These are phyloP conservation scores for Ctenopoma kingsleyae DNA, from an alignment of 2,797 vertebrate species.

Conservation along the genomic window DNA sequence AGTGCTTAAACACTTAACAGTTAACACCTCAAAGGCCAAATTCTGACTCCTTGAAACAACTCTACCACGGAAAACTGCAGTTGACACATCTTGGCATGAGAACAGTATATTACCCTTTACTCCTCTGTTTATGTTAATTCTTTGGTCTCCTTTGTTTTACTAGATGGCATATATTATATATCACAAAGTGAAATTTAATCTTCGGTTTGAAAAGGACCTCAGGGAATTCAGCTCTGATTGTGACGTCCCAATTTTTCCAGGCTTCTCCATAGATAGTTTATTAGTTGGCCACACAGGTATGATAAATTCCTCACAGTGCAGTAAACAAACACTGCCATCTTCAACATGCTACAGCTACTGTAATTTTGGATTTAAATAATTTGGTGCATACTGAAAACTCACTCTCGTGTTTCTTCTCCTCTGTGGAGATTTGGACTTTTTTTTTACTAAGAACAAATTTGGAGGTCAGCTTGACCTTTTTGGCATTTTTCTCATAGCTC, in stretches of 20 bases:
- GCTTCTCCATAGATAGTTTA: constrained; percentile 6
- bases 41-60: constrained; percentile 10
- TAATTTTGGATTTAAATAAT: constrained; percentile 23
- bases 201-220: constrained; percentile 16
- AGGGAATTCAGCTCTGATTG: constrained; percentile 12
- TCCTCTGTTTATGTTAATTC: constrained; percentile 25
- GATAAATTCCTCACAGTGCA: constrained; percentile 58
- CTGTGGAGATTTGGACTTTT: constrained; percentile 54
- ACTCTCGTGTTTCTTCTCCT: constrained; percentile 9
- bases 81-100: constrained; percentile 46
- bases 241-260: constrained; percentile 10
- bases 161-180: constrained; percentile 29
- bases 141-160: constrained; percentile 30
- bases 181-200: constrained; percentile 50
- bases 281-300: constrained; percentile 14
- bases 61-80: constrained; percentile 26
- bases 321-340: constrained; percentile 42
- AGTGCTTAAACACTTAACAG: constrained; percentile 14
- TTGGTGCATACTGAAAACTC: neutral
- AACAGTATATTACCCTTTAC: constrained; percentile 26
- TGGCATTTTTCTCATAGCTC: constrained; percentile 59
- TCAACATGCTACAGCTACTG: constrained; percentile 5
- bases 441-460: constrained; percentile 51
- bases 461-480: constrained; percentile 39
- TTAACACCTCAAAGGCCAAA: constrained; percentile 27